These are phyloP conservation scores for Eretmocerus hayati DNA, from an alignment of 2,888 invertebrate species.

Conservation along the genomic window DNA sequence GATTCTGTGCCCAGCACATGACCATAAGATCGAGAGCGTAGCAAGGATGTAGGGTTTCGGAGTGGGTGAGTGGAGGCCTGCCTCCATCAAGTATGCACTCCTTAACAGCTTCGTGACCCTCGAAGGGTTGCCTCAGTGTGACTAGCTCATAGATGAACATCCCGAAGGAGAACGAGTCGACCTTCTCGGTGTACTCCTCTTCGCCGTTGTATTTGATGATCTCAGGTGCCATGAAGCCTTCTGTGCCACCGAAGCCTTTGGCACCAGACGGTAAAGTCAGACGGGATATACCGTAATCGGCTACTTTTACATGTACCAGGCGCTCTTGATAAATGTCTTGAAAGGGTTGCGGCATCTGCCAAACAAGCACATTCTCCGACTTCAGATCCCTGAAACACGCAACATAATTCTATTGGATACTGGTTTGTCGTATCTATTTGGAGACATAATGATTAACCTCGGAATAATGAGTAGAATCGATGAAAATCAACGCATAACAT, in stretches of 20 bases:
- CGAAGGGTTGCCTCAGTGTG: conserved; percentile 89
- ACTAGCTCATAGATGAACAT: conserved; percentile 97
- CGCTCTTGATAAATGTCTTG: conserved; percentile 55
- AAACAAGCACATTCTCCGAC: conserved; percentile 97
- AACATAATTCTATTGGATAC: background rate
- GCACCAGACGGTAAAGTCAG: conserved; percentile 83
- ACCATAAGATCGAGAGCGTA: conserved; percentile 93
- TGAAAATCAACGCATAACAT: background rate
- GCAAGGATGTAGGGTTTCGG: conserved; percentile 77
- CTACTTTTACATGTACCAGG: conserved; percentile 82
- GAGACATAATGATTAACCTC: too few relatives aligned
- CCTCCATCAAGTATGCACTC: conserved; percentile 94
- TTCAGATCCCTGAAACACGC: conserved; percentile 87
- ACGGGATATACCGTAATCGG: conserved; percentile 94
- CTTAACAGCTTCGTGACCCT: conserved; percentile 93
- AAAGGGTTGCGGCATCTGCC: conserved; percentile 84
- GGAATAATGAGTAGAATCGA: too few relatives aligned
- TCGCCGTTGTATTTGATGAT: conserved; percentile 97
- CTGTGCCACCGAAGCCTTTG: conserved; percentile 97
- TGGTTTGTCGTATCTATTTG: too few relatives aligned
- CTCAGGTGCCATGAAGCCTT: conserved; percentile 99
- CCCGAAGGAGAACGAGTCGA: conserved; percentile 97
- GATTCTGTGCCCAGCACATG: conserved; percentile 87
- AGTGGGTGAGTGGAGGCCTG: conserved; percentile 77
- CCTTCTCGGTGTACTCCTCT: conserved; percentile 97